Conservation (phyloP, 2,888 invertebrate species). For the Melieria crassipennis region DNA sequence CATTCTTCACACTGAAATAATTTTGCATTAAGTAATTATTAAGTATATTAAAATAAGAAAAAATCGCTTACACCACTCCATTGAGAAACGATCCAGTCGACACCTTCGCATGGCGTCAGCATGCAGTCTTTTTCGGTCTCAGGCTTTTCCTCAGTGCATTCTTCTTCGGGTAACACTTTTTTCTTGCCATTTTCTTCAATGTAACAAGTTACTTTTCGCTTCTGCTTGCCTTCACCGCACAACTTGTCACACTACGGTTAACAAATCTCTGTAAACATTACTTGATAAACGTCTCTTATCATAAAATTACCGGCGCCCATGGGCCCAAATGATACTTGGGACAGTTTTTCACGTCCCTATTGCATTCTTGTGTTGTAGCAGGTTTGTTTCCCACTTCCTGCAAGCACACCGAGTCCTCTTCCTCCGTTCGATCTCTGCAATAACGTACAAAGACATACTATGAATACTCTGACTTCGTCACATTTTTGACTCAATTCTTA, state of each 20-base stretch:
- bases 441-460: not conserved
- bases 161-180: conserved; percentile 73
- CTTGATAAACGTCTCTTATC: not conserved
- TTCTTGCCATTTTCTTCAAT: conserved; percentile 73
- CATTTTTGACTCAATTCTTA: conserved; percentile 50
- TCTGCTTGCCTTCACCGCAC: conserved; percentile 90
- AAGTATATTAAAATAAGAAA: conserved; percentile 3
- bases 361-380: conserved; percentile 76
- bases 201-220: conserved; percentile 82
- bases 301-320: conserved; percentile 82
- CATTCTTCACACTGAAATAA: conserved; percentile 79
- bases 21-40: not conserved
- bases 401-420: conserved; percentile 80
- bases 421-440: conserved; percentile 72
- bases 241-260: conserved; percentile 80
- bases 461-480: not conserved
- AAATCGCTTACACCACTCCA: conserved; percentile 82
- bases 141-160: conserved; percentile 77
- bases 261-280: not conserved
- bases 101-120: conserved; percentile 86
- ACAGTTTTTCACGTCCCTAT: conserved; percentile 76
- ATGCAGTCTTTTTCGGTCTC: conserved; percentile 76
- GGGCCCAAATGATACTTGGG: conserved; percentile 88
- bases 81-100: conserved; percentile 88
- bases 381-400: conserved; percentile 77